These are phyloP conservation scores for Takifugu flavidus DNA, from an alignment of 2,113 vertebrate genomes.

Conservation along the genomic window DNA sequence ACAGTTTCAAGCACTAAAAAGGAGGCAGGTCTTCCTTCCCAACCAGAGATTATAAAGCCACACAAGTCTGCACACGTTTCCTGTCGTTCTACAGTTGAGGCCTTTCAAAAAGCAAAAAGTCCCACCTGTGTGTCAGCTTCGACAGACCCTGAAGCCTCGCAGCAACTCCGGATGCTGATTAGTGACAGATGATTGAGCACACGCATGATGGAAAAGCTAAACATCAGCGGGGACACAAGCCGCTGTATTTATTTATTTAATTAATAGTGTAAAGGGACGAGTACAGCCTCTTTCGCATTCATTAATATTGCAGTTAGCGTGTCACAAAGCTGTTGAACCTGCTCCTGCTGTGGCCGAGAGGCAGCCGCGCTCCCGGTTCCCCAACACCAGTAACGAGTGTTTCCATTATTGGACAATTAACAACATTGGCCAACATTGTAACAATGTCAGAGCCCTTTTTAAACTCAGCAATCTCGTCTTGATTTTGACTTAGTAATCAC, in stretches of 20 bases:
- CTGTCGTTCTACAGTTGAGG: constrained; percentile 7
- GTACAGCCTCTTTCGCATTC: constrained; percentile 39
- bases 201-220: constrained; percentile 14
- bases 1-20: constrained; percentile 1
- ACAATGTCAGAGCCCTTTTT: constrained; percentile 18
- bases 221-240: constrained; percentile 27
- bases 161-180: constrained; percentile 44
- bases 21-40: no score
- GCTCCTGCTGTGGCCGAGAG: constrained; percentile 5
- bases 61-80: background rate
- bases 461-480: constrained; percentile 23
- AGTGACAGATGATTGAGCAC: constrained; percentile 36
- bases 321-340: constrained; percentile 12
- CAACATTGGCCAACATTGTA: background rate
- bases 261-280: constrained; percentile 43
- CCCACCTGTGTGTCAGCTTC: constrained; percentile 14
- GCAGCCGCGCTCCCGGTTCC: background rate
- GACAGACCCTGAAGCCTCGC: constrained; percentile 14
- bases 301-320: background rate
- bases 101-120: background rate
- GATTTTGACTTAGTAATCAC: constrained; percentile 36
- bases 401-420: constrained; percentile 17
- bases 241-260: constrained; percentile 17
- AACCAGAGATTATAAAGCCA: background rate
- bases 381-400: background rate